phyloP scores from a whole-genome alignment of 2,797 vertebrate genomes.

The Agapornis canus region DNA sequence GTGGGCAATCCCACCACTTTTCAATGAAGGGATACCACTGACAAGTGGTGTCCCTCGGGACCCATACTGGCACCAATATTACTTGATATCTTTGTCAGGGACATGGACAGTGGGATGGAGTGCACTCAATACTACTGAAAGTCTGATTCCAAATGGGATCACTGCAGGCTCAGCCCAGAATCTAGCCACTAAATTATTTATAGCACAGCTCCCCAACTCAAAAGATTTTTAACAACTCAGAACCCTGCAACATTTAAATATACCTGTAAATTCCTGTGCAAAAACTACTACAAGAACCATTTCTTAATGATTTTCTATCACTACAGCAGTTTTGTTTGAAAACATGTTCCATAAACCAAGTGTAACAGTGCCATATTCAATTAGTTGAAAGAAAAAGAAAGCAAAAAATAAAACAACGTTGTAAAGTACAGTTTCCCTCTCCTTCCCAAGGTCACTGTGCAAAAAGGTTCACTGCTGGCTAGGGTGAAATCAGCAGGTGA shows the following conservation, averaged over 20 bases:
- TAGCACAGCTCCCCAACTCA: background rate
- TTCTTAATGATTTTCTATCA: background rate
- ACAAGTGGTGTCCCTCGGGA: background rate
- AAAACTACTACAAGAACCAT: background rate
- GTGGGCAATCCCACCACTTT: background rate
- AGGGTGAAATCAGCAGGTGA: background rate
- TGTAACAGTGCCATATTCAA: accelerated
- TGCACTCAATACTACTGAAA: accelerated
- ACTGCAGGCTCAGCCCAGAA: background rate
- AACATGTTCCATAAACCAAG: background rate
- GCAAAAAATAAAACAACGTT: background rate
- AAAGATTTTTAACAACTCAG: background rate
- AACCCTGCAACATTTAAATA: background rate
- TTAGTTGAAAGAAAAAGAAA: background rate
- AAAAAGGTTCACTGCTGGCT: background rate
- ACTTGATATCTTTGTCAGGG: background rate
- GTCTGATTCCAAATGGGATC: background rate
- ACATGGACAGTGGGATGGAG: background rate
- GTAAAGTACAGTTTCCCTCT: background rate
- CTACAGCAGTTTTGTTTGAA: background rate
- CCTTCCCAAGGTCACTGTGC: accelerated
- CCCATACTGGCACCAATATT: background rate
- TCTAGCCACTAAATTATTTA: background rate
- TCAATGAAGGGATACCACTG: background rate
- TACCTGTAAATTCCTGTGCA: background rate